Evolutionary conservation across 2,888 invertebrate genomes (phyloP).

Genomic region (Synanthedon andrenaeformis): DNA sequence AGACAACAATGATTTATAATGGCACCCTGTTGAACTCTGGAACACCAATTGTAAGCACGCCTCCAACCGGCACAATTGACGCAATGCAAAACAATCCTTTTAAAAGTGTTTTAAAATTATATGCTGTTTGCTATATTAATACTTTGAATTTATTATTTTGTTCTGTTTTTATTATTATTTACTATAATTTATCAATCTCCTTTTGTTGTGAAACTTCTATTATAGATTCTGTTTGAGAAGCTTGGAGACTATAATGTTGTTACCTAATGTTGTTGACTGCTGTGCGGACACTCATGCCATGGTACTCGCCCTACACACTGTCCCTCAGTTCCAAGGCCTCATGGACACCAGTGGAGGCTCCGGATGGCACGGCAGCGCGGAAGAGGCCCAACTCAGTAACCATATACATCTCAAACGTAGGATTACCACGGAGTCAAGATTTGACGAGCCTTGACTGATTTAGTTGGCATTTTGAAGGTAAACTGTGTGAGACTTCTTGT

Average conservation of each 20-base stretch:
- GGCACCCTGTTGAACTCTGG: conserved; percentile 20
- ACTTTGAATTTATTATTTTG: too few species aligned
- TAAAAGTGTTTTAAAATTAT: background rate
- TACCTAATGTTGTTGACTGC: conserved; percentile 95
- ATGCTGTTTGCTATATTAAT: background rate
- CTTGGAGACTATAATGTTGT: conserved; percentile 80
- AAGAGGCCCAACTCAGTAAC: conserved; percentile 85
- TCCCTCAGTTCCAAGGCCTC: conserved; percentile 98
- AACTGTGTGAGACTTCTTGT: conserved; percentile 8
- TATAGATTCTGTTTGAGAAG: conserved; percentile 79
- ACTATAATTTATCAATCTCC: too few species aligned
- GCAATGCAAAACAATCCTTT: background rate
- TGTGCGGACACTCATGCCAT: conserved; percentile 95
- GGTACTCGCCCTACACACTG: conserved; percentile 87
- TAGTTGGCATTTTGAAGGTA: conserved; percentile 82
- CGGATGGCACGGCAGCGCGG: conserved; percentile 97
- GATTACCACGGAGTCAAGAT: too few species aligned
- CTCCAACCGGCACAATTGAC: conserved; percentile 12
- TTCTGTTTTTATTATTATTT: too few species aligned
- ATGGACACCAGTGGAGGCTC: conserved; percentile 97
- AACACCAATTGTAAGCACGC: conserved; percentile 12
- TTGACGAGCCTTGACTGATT: conserved; percentile 70
- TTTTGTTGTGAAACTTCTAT: conserved; percentile 77
- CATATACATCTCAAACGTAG: too few species aligned
- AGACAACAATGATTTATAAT: conserved; percentile 27